These are phyloP conservation scores for Nephrotoma guestfalica DNA, from an alignment of 2,888 invertebrate species.

Conservation along the genomic window DNA sequence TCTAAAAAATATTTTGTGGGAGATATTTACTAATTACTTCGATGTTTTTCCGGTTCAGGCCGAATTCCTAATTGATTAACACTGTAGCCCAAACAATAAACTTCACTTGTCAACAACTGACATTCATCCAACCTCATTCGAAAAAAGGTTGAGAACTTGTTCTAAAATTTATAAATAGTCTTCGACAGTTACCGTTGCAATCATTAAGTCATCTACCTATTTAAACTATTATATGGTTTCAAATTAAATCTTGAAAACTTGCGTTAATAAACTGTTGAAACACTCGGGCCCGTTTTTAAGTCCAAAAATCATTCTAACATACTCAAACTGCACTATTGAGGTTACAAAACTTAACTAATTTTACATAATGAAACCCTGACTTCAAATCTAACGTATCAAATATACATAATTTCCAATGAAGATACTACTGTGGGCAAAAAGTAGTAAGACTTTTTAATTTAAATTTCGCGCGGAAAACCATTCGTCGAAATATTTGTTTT, in stretches of 20 bases:
- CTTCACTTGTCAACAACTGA: too few relatives aligned
- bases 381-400: conserved; percentile 13
- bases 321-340: conserved; percentile 17
- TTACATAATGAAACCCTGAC: conserved; percentile 15
- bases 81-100: too few relatives aligned
- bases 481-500: too few relatives aligned
- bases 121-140: too few relatives aligned
- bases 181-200: conserved; percentile 11
- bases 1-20: too few relatives aligned
- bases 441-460: too few relatives aligned
- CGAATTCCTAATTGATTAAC: conserved; percentile 1
- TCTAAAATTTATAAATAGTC: conserved; percentile 12
- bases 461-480: too few relatives aligned
- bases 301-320: conserved; percentile 17
- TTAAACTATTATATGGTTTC: too few relatives aligned
- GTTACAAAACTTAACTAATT: conserved; percentile 14
- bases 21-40: background rate
- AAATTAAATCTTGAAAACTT: too few relatives aligned
- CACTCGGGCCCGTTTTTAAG: conserved; percentile 14
- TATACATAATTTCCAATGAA: conserved; percentile 13
- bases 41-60: conserved; percentile 6
- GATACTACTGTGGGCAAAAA: too few relatives aligned
- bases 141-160: conserved; percentile 9
- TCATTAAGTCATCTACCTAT: conserved; percentile 17
- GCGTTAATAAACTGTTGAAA: conserved; percentile 15